Evolutionary conservation across 1,140 invertebrate genomes (phyloP), one percentile per base, ranked within the genome.

Genomic region (Trinorchestia longiramus): DNA sequence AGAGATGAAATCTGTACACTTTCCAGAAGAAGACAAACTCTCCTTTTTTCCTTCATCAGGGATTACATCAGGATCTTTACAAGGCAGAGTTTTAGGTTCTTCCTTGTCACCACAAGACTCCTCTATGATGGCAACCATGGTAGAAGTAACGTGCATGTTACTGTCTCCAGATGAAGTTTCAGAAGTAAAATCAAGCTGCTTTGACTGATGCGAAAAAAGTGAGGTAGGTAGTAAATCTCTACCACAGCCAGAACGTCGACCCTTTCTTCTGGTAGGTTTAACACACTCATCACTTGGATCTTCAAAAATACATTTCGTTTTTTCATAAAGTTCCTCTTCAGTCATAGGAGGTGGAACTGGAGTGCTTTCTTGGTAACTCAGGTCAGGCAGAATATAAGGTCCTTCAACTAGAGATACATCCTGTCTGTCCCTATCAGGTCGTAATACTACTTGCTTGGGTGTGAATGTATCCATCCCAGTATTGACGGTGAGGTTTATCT

Each of bases 191-290:
- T 8, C 36, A 11, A 19, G 88, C 8, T 43, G 43, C 88, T 43
- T 91, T 23, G 62, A 77, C 15, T 19, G 41, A 91, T 28, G 41
- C 28, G 88, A 44, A 11, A 42, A 41, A 42, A 44, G 19, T 28
- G 92, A 44, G 43, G 44, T 6, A 44, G 44, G 44, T 17, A 44
- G 40, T 11, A 94, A 94, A 94, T 94, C 92, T 40, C 36, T 47
- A 19, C 92, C 43, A 94, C 92, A 94, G 17, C 92, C 92, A 45
- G 92, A 94, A 42, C 92, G 92, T 19, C 92, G 43, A 36, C 92
- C 92, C 36, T 94, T 94, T 45, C 92, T 94, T 45, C 40, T 43
- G 40, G 36, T 19, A 47, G 43, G 44, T 15, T n/a, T 94, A 0
- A 19, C 44, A 40, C 6, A 43, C 40, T 28, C 44, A 43, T 94